Conservation (phyloP, 1,140 invertebrate species). For the Drosophila nebulosa region DNA sequence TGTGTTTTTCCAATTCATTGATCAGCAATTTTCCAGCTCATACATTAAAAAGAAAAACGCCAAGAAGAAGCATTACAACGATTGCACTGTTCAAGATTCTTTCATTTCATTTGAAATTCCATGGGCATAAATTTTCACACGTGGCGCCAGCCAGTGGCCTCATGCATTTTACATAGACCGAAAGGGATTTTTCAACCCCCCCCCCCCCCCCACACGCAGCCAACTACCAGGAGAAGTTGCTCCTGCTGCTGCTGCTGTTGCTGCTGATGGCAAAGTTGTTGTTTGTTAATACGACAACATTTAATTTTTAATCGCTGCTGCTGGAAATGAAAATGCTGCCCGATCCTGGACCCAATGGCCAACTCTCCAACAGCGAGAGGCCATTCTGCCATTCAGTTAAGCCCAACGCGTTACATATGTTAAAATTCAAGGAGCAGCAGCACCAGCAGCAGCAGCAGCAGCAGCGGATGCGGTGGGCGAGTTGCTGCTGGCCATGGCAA, state of each 20-base stretch:
- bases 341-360: neutral
- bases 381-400: slow-evolving; percentile 6
- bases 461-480: neutral
- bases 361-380: neutral
- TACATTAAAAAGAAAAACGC: slow-evolving; percentile 14
- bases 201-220: neutral
- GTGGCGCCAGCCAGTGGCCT: slow-evolving; percentile 43
- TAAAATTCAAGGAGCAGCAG: slow-evolving; percentile 57
- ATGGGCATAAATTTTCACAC: slow-evolving; percentile 76
- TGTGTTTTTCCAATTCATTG: slow-evolving; percentile 49
- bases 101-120: slow-evolving; percentile 50
- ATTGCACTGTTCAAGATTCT: slow-evolving; percentile 14
- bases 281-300: slow-evolving; percentile 76
- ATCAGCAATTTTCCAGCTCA: slow-evolving; percentile 49
- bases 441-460: slow-evolving; percentile 21
- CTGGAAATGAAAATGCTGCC: slow-evolving; percentile 12
- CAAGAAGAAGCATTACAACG: neutral
- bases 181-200: slow-evolving; percentile 59
- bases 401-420: slow-evolving; percentile 67
- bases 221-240: neutral
- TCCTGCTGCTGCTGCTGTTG: no score
- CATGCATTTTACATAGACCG: slow-evolving; percentile 72
- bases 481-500: neutral
- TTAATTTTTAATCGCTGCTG: slow-evolving; percentile 75
- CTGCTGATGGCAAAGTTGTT: slow-evolving; percentile 37